Evolutionary conservation across 1,140 invertebrate genomes (phyloP).

Genomic region (Drosophila dunni): DNA sequence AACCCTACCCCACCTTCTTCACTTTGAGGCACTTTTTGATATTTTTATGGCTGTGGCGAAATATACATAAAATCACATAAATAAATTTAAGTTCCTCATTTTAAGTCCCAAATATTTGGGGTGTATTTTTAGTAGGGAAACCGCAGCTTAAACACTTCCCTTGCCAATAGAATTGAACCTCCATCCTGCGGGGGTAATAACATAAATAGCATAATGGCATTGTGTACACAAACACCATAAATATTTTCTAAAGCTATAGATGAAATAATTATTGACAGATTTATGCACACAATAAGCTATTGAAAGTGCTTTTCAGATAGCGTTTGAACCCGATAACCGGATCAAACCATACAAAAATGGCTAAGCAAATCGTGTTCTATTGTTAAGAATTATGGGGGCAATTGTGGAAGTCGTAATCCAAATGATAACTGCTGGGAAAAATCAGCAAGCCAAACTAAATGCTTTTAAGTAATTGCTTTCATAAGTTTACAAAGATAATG

Average conservation of each 20-base stretch:
- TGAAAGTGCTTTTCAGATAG: slow-evolving; percentile 30
- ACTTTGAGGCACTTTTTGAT: slow-evolving; percentile 53
- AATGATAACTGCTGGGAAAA: not conserved
- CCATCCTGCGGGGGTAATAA: slow-evolving; percentile 41
- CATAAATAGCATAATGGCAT: slow-evolving; percentile 53
- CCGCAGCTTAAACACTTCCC: slow-evolving; percentile 36
- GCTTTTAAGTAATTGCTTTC: no score
- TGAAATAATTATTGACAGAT: slow-evolving; percentile 75
- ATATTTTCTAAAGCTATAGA: slow-evolving; percentile 62
- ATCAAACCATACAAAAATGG: slow-evolving; percentile 20
- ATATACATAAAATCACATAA: slow-evolving; percentile 77
- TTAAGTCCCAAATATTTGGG: slow-evolving; percentile 29
- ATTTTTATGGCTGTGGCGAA: slow-evolving; percentile 75
- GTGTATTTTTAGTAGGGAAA: slow-evolving; percentile 22
- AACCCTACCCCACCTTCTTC: not conserved
- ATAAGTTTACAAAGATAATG: no score
- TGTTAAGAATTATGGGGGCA: not conserved
- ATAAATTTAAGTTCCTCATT: slow-evolving; percentile 78
- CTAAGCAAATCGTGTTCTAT: not conserved
- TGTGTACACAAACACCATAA: slow-evolving; percentile 57
- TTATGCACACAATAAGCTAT: slow-evolving; percentile 68
- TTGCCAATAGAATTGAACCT: not conserved
- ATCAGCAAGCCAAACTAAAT: no score
- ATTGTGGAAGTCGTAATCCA: not conserved
- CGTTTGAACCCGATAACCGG: not conserved